A percentile compares a stretch with the other conserved stretches of the same genome.
Conservation (phyloP, 1,140 invertebrate genomes). For the Acyrthosiphon pisum region DNA sequence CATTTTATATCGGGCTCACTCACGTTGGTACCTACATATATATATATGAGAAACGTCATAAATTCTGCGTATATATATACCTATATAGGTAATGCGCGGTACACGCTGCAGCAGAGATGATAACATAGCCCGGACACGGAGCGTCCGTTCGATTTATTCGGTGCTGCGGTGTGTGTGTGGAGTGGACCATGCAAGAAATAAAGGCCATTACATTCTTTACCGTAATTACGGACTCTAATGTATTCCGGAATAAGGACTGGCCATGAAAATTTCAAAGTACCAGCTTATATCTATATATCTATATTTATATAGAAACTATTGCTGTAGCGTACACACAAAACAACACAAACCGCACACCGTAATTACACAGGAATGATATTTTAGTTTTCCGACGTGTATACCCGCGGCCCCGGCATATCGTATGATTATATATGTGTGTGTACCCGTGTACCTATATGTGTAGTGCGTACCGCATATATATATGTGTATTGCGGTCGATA, state of each 20-base stretch:
- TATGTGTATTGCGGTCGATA: conserved; percentile 27
- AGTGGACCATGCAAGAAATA: conserved; percentile 47
- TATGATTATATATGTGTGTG: background rate
- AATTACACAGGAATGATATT: conserved; percentile 56
- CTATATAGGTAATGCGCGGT: background rate
- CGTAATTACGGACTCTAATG: conserved; percentile 53
- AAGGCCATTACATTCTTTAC: conserved; percentile 49
- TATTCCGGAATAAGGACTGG: conserved; percentile 50
- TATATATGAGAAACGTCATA: background rate
- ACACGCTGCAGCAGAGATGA: background rate
- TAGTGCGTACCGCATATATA: background rate
- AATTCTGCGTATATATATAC: background rate
- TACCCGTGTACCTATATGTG: background rate
- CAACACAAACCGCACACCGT: conserved; percentile 52
- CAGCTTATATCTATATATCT: background rate
- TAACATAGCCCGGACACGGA: background rate
- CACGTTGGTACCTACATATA: background rate
- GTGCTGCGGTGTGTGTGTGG: conserved; percentile 11
- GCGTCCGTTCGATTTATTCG: conserved; percentile 3
- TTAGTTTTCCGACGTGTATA: conserved; percentile 52
- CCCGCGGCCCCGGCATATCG: background rate
- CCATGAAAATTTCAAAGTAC: conserved; percentile 53
- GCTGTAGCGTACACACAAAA: background rate
- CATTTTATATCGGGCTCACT: background rate
- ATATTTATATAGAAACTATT: background rate